Percentiles rank a stretch among this genome's conserved stretches.
Conservation (phyloP, 2,113 vertebrate species). For the Dascyllus trimaculatus region DNA sequence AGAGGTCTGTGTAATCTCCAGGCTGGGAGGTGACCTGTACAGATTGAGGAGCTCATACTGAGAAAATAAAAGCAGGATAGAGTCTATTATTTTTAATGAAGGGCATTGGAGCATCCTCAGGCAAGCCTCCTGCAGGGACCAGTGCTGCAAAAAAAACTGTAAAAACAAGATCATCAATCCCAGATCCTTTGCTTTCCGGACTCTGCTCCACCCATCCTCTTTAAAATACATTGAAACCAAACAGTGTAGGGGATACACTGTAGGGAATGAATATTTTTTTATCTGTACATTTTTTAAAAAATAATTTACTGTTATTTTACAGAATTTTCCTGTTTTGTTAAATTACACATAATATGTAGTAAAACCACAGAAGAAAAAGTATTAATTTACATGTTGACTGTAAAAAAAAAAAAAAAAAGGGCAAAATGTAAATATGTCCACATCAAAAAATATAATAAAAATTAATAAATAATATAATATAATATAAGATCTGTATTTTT, state of each 20-base stretch:
- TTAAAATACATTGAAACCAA: constrained; percentile 21
- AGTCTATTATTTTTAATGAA: constrained; percentile 50
- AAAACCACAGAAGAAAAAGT: too few species aligned
- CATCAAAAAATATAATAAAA: too few species aligned
- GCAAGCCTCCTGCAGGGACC: constrained; percentile 38
- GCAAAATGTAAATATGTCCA: too few species aligned
- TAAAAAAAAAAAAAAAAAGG: too few species aligned
- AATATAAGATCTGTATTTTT: too few species aligned
- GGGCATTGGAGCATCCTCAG: constrained; percentile 35
- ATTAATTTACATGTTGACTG: too few species aligned
- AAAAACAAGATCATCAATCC: constrained; percentile 53
- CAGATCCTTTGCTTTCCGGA: constrained; percentile 24
- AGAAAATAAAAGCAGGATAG: constrained; percentile 17
- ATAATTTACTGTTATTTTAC: too few species aligned
- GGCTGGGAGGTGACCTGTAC: constrained; percentile 7
- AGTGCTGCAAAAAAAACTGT: neutral
- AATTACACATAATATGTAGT: too few species aligned
- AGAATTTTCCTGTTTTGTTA: too few species aligned
- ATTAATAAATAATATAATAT: too few species aligned
- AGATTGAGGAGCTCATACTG: constrained; percentile 4
- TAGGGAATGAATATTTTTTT: too few species aligned
- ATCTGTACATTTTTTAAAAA: too few species aligned
- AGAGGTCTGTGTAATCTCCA: neutral
- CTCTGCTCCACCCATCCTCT: constrained; percentile 28
- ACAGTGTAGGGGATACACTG: neutral